phyloP scores from a whole-genome alignment of 1,140 invertebrate genomes.

The Drosophila varians region DNA sequence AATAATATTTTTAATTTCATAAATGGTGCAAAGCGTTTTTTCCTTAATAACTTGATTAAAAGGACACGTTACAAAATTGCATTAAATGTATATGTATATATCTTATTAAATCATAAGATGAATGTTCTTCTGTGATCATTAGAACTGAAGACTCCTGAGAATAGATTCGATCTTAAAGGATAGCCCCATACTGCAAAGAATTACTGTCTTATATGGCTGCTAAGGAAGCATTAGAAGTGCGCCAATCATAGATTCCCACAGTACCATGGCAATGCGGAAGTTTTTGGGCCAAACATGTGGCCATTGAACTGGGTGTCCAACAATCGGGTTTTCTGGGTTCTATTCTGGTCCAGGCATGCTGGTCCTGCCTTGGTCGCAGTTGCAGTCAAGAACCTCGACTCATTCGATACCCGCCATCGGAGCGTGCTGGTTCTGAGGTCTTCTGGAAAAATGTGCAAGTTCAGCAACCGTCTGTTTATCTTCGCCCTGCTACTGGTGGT shows the following conservation, averaged over 20 bases:
- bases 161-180: neutral
- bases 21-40: too few relatives aligned
- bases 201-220: conserved; percentile 12
- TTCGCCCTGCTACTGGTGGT: conserved; percentile 52
- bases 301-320: conserved; percentile 66
- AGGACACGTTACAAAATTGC: too few relatives aligned
- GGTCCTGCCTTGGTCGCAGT: conserved; percentile 7
- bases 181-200: neutral
- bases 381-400: conserved; percentile 33
- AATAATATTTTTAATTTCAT: too few relatives aligned
- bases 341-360: conserved; percentile 39
- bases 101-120: too few relatives aligned
- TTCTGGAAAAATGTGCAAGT: conserved; percentile 70
- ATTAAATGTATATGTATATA: too few relatives aligned
- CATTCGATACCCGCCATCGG: conserved; percentile 56
- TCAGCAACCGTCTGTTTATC: conserved; percentile 75
- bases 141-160: neutral
- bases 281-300: conserved; percentile 43
- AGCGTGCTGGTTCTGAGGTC: conserved; percentile 55
- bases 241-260: conserved; percentile 2
- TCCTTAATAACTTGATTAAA: too few relatives aligned
- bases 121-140: neutral
- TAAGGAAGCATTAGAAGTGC: conserved; percentile 62
- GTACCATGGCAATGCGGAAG: conserved; percentile 64
- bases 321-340: conserved; percentile 63